Conservation (phyloP, 2,888 invertebrate species). For the Rapana venosa region DNA sequence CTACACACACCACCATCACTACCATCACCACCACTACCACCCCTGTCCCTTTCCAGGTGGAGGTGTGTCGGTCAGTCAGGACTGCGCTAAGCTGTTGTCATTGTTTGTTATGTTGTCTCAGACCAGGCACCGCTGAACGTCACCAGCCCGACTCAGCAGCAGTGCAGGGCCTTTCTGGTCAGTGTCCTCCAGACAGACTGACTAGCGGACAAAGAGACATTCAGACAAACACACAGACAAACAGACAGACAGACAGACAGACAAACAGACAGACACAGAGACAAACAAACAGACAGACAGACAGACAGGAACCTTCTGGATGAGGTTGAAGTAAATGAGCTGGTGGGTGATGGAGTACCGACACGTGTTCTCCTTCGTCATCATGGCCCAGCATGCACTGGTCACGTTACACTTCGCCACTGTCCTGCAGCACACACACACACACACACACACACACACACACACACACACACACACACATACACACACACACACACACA, state of each 20-base stretch:
- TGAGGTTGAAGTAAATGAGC: slow-evolving; percentile 64
- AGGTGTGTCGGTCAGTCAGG: too few species aligned
- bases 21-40: too few species aligned
- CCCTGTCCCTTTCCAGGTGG: too few species aligned
- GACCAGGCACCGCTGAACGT: too few species aligned
- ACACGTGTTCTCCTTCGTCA: slow-evolving; percentile 56
- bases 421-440: slow-evolving; percentile 45
- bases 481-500: slow-evolving; percentile 23
- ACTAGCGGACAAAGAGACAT: background rate
- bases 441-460: slow-evolving; percentile 10
- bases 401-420: slow-evolving; percentile 61
- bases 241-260: background rate
- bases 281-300: background rate
- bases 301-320: slow-evolving; percentile 56
- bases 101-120: too few species aligned
- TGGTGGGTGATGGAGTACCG: slow-evolving; percentile 67
- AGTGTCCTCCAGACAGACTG: background rate
- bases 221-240: background rate
- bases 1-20: too few species aligned
- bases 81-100: too few species aligned
- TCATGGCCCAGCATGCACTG: slow-evolving; percentile 58
- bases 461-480: background rate
- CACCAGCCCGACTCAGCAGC: too few species aligned
- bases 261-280: background rate
- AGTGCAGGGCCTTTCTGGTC: too few species aligned